A percentile compares a stretch with the other conserved stretches of the same genome.
Conservation (phyloP, 92 coral and sea anemone genomes). For the Diadumene lineata region DNA sequence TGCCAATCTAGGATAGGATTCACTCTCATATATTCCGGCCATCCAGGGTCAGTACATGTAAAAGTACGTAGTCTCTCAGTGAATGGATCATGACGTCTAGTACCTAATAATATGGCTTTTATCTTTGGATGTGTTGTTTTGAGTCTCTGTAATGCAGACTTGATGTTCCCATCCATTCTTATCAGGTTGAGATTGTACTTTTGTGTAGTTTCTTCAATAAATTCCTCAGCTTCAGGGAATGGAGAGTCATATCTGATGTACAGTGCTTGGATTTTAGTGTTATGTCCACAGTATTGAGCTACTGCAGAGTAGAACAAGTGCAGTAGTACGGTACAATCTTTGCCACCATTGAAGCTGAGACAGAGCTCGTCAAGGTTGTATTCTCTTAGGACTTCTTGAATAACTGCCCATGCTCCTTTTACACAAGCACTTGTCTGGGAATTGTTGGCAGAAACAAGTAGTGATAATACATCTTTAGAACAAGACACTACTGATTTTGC, state of each 20-base stretch:
- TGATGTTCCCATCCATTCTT: slow-evolving; percentile 70
- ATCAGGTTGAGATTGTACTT: slow-evolving; percentile 76
- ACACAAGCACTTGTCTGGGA: slow-evolving; percentile 80
- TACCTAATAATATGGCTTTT: slow-evolving; percentile 87
- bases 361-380: slow-evolving; percentile 87
- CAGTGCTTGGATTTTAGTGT: slow-evolving; percentile 68
- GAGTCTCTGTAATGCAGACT: slow-evolving; percentile 63
- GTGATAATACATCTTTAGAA: slow-evolving; percentile 45
- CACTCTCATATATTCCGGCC: slow-evolving; percentile 94
- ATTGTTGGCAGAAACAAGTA: slow-evolving; percentile 55
- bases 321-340: slow-evolving; percentile 91
- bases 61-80: slow-evolving; percentile 78
- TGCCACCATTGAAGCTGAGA: slow-evolving; percentile 96
- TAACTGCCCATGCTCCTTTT: slow-evolving; percentile 97
- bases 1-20: slow-evolving; percentile 97
- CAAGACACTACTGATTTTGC: slow-evolving; percentile 13
- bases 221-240: slow-evolving; percentile 90
- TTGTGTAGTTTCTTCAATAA: slow-evolving; percentile 62
- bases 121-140: slow-evolving; percentile 76
- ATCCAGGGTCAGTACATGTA: slow-evolving; percentile 92
- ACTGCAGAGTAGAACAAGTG: slow-evolving; percentile 74
- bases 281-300: slow-evolving; percentile 26
- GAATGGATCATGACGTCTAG: slow-evolving; percentile 95
- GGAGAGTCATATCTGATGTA: slow-evolving; percentile 82
- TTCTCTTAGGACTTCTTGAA: slow-evolving; percentile 76